Base-by-base conservation (phyloP, 2,797 vertebrate species). In the Anas flavirostris region DNA sequence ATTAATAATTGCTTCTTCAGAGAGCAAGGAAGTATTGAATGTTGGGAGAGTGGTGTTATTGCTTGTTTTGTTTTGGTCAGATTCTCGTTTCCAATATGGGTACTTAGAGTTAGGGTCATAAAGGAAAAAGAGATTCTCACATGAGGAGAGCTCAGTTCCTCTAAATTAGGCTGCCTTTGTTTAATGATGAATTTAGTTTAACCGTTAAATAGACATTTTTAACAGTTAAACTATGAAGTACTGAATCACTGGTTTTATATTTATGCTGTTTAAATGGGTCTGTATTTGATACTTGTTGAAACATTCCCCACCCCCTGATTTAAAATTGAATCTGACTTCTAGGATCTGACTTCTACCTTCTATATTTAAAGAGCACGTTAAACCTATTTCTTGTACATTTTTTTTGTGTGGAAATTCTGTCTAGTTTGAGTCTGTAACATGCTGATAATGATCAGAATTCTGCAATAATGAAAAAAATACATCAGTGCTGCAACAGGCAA, bases 401-500 rank as follows among this genome's bases (percentile, higher is more conserved):
- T 76, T 41, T 41, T 8, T 63, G 12, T 60, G 33, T 86, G 53
- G 58, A 60, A 82, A 6, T 60, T 73, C n/a, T 69, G 3, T 48
- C n/a, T 79, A 70, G 59, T 63, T 73, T 73, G 52, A 73, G 70
- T 79, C 82, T 0, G 1, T 82, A 76, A 59, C 2, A 1, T 35
- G 67, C 43, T 82, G 88, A 88, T 90, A 90, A 78, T 48, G 39
- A 90, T 94, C 86, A 70, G 74, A 88, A 77, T 88, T 88, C 78
- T 90, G 46, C 44, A 76, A 52, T 82, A 88, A 82, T n/a, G 48
- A 82, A 93, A 92, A 93, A 92, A 93, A 86, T 80, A 92, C 67
- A 67, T 92, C 60, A 8, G 37, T 67, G 16, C 16, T 87, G 72
- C 10, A 88, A 59, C 8, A 82, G 63, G 37, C 22, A 88, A 91